Evolutionary conservation across 2,888 invertebrate species (phyloP).

Genomic region (Andrena marginata): DNA sequence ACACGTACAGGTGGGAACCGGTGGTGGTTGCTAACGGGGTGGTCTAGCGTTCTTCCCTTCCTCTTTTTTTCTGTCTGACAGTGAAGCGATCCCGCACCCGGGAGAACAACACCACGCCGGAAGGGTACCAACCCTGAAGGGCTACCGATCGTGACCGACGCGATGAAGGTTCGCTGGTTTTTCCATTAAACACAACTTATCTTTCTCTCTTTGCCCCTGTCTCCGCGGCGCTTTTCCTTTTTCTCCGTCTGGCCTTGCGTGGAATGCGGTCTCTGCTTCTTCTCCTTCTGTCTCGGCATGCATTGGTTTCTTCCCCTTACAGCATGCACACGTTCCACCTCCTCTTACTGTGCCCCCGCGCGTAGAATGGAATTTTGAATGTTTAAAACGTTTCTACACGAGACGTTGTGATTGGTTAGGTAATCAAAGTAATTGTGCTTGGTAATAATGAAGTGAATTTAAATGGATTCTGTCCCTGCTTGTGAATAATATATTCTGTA

Average conservation of each 20-base stretch:
- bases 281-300: slow-evolving; percentile 6
- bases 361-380: slow-evolving; percentile 21
- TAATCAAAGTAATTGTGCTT: neutral
- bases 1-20: slow-evolving; percentile 28
- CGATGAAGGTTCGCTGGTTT: slow-evolving; percentile 80
- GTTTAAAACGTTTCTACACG: neutral
- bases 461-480: too few species aligned
- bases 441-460: too few species aligned
- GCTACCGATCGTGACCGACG: slow-evolving; percentile 77
- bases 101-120: slow-evolving; percentile 86
- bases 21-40: slow-evolving; percentile 74
- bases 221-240: slow-evolving; percentile 15
- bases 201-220: slow-evolving; percentile 10
- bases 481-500: too few species aligned
- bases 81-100: slow-evolving; percentile 93
- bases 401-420: neutral
- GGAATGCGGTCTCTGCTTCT: slow-evolving; percentile 34
- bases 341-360: neutral
- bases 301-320: slow-evolving; percentile 14
- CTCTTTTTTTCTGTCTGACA: slow-evolving; percentile 83
- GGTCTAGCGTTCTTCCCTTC: slow-evolving; percentile 76
- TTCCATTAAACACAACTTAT: slow-evolving; percentile 52
- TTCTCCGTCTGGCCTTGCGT: neutral
- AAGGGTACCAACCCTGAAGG: slow-evolving; percentile 84
- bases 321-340: slow-evolving; percentile 19